These are phyloP conservation scores for Dichetophora obliterata DNA, from an alignment of 2,888 invertebrate genomes.

Conservation along the genomic window DNA sequence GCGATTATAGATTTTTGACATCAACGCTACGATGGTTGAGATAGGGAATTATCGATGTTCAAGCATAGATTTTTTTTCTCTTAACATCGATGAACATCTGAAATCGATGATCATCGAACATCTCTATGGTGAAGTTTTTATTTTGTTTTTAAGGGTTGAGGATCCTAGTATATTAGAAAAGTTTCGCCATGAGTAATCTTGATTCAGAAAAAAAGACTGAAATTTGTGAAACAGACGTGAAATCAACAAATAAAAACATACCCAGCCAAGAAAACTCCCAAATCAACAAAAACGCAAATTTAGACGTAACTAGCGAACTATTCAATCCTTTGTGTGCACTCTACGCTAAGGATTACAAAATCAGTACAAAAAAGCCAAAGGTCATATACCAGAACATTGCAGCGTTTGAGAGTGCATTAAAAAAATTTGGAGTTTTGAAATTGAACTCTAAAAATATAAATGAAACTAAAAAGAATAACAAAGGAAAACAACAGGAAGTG, in stretches of 20 bases:
- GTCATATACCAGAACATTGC: constrained; percentile 80
- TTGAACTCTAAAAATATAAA: constrained; percentile 48
- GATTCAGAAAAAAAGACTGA: not conserved
- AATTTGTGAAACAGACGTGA: not conserved
- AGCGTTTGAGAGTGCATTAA: constrained; percentile 73
- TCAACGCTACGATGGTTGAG: too few relatives aligned
- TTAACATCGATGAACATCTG: too few relatives aligned
- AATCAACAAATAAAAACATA: not conserved
- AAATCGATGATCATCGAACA: too few relatives aligned
- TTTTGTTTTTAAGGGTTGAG: too few relatives aligned
- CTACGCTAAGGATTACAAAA: constrained; percentile 71
- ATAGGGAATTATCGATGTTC: too few relatives aligned
- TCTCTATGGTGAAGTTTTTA: too few relatives aligned
- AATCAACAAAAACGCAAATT: constrained; percentile 41
- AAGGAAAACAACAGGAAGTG: not conserved
- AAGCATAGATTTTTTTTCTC: too few relatives aligned
- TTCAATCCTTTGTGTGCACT: constrained; percentile 82
- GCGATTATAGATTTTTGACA: too few relatives aligned
- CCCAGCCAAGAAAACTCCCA: not conserved
- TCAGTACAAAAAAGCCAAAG: constrained; percentile 72
- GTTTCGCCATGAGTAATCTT: too few relatives aligned
- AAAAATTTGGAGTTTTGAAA: constrained; percentile 62
- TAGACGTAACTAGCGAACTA: constrained; percentile 73
- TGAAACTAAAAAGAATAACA: not conserved
- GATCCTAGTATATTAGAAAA: too few relatives aligned